A percentile compares a stretch with the other conserved stretches of the same genome.
Evolutionary conservation across 2,888 invertebrate genomes (phyloP).

Genomic region (Cerastoderma edule): DNA sequence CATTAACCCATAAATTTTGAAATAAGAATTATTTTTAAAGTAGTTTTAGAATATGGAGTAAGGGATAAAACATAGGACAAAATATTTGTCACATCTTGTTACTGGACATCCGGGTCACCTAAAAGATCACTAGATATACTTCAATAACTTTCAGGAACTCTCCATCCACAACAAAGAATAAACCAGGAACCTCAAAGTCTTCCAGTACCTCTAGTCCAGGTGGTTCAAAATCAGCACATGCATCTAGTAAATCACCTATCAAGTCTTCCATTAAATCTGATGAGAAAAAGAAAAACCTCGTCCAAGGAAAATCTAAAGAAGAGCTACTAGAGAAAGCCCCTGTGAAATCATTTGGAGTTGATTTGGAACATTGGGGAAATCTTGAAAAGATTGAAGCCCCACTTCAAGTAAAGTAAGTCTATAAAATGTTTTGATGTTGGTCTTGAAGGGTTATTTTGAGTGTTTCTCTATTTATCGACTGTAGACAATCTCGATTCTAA

Average conservation of each 20-base stretch:
- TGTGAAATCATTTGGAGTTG: slow-evolving; percentile 85
- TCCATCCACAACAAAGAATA: not conserved
- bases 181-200: slow-evolving; percentile 3
- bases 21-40: too few species aligned
- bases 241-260: not conserved
- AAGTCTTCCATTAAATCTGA: not conserved
- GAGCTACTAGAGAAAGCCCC: slow-evolving; percentile 80
- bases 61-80: too few species aligned
- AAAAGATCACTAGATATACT: not conserved
- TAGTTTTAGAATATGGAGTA: too few species aligned
- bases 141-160: not conserved
- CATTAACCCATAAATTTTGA: too few species aligned
- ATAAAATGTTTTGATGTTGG: not conserved
- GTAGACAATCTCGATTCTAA: too few species aligned
- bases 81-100: too few species aligned
- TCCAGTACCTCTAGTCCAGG: not conserved
- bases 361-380: slow-evolving; percentile 86
- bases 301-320: slow-evolving; percentile 40
- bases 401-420: slow-evolving; percentile 67
- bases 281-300: not conserved
- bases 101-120: too few species aligned
- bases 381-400: slow-evolving; percentile 82
- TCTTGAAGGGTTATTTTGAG: not conserved
- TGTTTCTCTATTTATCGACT: too few species aligned
- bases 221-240: not conserved